Base-by-base conservation (phyloP, 2,888 invertebrate genomes). In the Cantharis rustica region DNA sequence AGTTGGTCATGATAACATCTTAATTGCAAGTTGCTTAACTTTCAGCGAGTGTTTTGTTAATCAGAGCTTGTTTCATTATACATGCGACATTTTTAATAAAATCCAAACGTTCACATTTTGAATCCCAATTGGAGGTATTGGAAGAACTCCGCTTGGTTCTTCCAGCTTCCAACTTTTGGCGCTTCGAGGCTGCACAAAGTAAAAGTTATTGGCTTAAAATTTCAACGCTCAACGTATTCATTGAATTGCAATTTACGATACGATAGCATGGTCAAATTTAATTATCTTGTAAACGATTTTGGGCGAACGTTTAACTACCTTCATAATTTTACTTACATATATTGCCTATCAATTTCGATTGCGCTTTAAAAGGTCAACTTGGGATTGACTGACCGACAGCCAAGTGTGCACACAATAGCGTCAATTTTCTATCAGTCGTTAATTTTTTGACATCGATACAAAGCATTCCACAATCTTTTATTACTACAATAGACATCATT, bases 1-100 rank as follows among this genome's bases (percentile, higher is more conserved):
- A 84, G 86, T 74, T 84, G 83, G 83, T 83, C 83, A 85, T 82
- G 88, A 88, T 88, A 88, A 88, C 88, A 88, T 88, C 88, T 88
- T 88, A 88, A 88, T 88, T 88, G 87, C 86, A 84, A 81, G 80
- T 84, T 83, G 85, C 85, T 86, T 83, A 86, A 87, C 85, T 87
- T 86, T 87, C 85, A 85, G 86, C 87, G 85, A 85, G 84, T 85
- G 86, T 86, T 85, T 86, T 87, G 85, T 86, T 86, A 86, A 86
- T 86, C 86, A 86, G 85, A 79, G 77, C 78, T 75, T 75, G 74
- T 69, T 70, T 76, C 69, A 70, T 26, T 73, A 69, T 70, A 47
- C 47, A 47, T 47, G 47, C 47, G 47, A 47, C 47, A 47, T 47
- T 47, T 47, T 47, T 47, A 47, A 47, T 47, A 47, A 47, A 47